Base-by-base conservation (phyloP, 2,888 invertebrate species). In the Cryptophagus acutangulus region DNA sequence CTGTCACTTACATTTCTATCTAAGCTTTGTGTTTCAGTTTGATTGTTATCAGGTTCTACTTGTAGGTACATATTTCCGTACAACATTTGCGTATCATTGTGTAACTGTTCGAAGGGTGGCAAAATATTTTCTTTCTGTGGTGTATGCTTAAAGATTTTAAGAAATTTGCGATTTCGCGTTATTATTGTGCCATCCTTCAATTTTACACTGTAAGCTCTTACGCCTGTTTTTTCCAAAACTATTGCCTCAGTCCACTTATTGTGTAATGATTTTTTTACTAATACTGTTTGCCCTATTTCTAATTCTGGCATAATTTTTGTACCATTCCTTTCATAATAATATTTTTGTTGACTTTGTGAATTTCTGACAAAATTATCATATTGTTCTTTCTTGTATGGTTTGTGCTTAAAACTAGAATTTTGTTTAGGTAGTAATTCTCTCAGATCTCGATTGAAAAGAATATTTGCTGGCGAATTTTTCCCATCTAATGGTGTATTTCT, bases 381-480 rank as follows among this genome's bases (percentile, higher is more conserved):
- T n/a, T n/a, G n/a, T n/a, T n/a, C 6, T 15, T 37, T 41, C 14
- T 41, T 36, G 15, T 15, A 30, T 4, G 3, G 3, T 29, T 30
- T 31, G 8, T 16, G 26, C 38, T 28, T 8, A 29, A 41, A 41
- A 9, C 33, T 36, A 16, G 13, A 31, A 13, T 42, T 6, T 17
- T n/a, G 6, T 9, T 42, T 8, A 1, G 38, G 42, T n/a, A 42
- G 9, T n/a, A 42, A 4, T 2, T 17, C 20, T 45, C 51, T 47
- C 31, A 56, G 39, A 29, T 39, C 54, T 41, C 53, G 36, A 24
- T 48, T 51, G 49, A 53, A 49, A 18, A 51, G 36, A 12, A 51
- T 12, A 28, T 51, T 43, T 20, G 46, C 39, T 6, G 55, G 54
- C 31, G 51, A 38, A 24, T 53, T 48, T 44, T 50, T 36, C 10